These are phyloP conservation scores for Elysia crispata DNA, from an alignment of 2,888 invertebrate genomes.

Conservation along the genomic window DNA sequence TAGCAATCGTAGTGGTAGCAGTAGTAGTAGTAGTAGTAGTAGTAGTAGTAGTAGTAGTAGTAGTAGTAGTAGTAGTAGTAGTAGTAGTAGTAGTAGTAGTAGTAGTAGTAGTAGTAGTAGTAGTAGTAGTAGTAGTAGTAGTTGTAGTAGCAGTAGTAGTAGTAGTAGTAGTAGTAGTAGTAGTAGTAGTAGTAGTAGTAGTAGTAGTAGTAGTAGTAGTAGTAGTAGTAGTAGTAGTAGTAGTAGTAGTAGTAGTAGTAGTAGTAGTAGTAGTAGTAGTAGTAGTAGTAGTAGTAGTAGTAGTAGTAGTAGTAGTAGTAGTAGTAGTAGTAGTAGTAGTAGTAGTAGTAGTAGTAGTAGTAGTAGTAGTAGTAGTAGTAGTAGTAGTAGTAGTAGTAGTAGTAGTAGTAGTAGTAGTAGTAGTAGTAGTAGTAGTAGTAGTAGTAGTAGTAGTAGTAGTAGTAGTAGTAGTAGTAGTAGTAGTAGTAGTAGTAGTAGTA, in stretches of 20 bases:
- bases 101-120: background rate
- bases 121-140: conserved; percentile 6
- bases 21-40: conserved; percentile 11
- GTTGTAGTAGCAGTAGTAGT: no score
- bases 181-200: background rate
- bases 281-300: conserved; percentile 13
- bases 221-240: background rate
- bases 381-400: background rate
- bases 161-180: background rate
- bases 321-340: background rate
- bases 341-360: conserved; percentile 19
- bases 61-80: background rate
- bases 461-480: conserved; percentile 2
- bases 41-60: background rate
- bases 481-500: conserved; percentile 11
- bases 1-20: no score
- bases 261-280: conserved; percentile 4
- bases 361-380: conserved; percentile 17
- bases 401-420: background rate
- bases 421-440: background rate
- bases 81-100: background rate
- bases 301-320: conserved; percentile 25
- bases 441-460: background rate
- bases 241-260: background rate
- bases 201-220: background rate